phyloP scores from a whole-genome alignment of 2,888 invertebrate species.

The Drosophila seclusa region DNA sequence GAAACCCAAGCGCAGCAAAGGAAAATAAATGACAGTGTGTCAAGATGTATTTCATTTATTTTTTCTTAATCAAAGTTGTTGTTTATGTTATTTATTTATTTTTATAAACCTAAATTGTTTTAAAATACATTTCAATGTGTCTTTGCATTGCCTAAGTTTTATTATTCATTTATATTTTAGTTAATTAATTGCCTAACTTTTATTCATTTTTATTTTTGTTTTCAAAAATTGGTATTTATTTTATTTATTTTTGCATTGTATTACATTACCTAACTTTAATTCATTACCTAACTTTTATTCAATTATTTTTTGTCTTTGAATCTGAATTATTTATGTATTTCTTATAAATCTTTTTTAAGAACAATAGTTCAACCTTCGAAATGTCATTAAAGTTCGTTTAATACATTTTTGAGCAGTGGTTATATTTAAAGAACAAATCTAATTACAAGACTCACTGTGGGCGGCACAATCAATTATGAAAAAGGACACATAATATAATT shows the following conservation, averaged over 20 bases:
- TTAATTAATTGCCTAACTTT: background rate
- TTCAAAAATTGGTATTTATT: too few relatives aligned
- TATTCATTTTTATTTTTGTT: background rate
- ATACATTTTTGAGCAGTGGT: background rate
- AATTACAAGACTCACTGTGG: background rate
- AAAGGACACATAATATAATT: background rate
- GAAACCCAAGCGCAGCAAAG: constrained; percentile 14
- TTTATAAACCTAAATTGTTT: background rate
- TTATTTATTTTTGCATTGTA: background rate
- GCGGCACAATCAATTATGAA: background rate
- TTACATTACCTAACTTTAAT: background rate
- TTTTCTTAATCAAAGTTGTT: background rate
- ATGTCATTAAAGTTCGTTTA: background rate
- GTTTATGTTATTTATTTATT: background rate
- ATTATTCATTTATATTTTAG: background rate
- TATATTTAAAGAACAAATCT: background rate
- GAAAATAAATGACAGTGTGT: constrained; percentile 28
- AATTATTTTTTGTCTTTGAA: background rate
- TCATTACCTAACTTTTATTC: background rate
- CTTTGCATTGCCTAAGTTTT: background rate
- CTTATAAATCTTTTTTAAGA: background rate
- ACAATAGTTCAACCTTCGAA: background rate
- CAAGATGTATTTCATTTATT: constrained; percentile 16
- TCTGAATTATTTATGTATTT: background rate
- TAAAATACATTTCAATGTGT: background rate